Conservation (phyloP, 2,797 vertebrate genomes). For the Psittacula echo region DNA sequence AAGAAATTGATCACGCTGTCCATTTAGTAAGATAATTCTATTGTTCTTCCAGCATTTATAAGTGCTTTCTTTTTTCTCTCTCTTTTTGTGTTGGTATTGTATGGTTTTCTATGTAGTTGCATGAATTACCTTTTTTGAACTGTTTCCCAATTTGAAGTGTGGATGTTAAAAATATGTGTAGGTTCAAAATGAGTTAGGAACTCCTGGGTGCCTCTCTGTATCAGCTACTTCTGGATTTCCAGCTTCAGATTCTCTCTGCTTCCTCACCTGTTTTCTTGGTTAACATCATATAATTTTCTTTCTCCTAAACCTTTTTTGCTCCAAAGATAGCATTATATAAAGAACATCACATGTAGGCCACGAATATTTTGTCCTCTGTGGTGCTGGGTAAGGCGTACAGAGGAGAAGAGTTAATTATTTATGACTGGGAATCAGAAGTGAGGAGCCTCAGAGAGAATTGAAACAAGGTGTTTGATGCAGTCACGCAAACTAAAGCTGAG, state of each 20-base stretch:
- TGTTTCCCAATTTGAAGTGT: neutral
- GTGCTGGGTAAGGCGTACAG: neutral
- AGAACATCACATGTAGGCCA: neutral
- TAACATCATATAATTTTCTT: neutral
- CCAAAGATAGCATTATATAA: neutral
- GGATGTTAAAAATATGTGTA: neutral
- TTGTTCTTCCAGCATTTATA: neutral
- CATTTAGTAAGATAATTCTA: constrained; percentile 88
- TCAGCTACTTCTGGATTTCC: neutral
- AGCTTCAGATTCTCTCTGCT: neutral
- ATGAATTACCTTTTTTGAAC: neutral
- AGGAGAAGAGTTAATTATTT: neutral
- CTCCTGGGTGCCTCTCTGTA: neutral
- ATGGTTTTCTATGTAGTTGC: neutral
- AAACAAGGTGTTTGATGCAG: neutral
- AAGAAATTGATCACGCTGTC: constrained; percentile 97
- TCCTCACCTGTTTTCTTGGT: neutral
- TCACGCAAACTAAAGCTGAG: neutral
- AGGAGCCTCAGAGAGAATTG: neutral
- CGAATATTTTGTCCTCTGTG: neutral
- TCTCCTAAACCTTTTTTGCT: neutral
- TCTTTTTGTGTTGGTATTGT: neutral
- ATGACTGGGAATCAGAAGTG: neutral
- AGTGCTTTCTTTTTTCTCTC: neutral
- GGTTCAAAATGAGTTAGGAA: neutral